A percentile compares a stretch with the other conserved stretches of the same genome.
These are phyloP conservation scores for Drosophila murphyi DNA, from an alignment of 1,140 invertebrate species.

Conservation along the genomic window DNA sequence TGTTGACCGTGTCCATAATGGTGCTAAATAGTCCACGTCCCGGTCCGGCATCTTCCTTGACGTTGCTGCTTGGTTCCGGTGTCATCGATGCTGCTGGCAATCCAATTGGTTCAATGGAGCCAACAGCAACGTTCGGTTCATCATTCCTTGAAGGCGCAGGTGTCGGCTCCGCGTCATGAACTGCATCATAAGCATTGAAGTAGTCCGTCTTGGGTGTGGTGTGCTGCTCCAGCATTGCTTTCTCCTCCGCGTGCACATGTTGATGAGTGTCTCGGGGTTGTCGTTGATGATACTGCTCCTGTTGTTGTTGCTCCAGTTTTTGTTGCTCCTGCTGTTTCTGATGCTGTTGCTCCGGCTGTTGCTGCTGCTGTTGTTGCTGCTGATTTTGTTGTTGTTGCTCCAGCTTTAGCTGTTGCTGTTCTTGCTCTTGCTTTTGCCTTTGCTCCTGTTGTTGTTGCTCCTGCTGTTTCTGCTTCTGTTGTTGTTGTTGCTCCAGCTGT, in stretches of 20 bases:
- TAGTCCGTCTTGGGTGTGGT: conserved; percentile 51
- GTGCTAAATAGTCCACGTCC: conserved; percentile 66
- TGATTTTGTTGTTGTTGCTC: not conserved
- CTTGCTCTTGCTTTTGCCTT: not conserved
- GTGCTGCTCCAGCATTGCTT: conserved; percentile 14
- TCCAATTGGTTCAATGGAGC: conserved; percentile 48
- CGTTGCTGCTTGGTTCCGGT: conserved; percentile 1
- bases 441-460: conserved; percentile 9
- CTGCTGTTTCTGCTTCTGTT: not conserved
- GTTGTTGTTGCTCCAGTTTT: conserved; percentile 1
- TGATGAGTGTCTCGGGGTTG: conserved; percentile 1
- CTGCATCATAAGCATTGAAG: conserved; percentile 42
- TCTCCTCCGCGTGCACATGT: not conserved
- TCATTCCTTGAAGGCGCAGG: conserved; percentile 22
- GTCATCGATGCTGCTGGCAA: conserved; percentile 33
- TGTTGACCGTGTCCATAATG: conserved; percentile 76
- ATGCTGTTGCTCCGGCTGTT: not conserved
- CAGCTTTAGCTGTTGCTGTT: no score
- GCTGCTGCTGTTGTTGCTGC: not conserved
- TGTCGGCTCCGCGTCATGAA: conserved; percentile 49
- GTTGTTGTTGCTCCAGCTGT: not conserved
- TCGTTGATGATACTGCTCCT: not conserved
- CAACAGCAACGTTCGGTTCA: conserved; percentile 16
- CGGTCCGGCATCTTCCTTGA: conserved; percentile 48
- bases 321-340: not conserved